phyloP scores from a whole-genome alignment of 2,888 invertebrate genomes.

The Coelinius sp. region DNA sequence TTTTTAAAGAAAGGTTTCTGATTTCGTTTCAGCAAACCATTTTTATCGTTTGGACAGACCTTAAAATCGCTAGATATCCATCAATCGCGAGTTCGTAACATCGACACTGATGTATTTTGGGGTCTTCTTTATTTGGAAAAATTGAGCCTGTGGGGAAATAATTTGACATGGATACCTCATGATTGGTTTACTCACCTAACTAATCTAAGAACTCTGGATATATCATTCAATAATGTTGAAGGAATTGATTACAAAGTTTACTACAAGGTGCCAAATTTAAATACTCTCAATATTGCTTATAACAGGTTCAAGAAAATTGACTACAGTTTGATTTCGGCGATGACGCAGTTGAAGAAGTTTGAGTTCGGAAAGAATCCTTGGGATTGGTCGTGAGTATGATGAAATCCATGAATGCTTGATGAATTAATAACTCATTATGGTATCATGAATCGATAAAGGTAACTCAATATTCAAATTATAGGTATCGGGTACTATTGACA shows the following conservation, averaged over 20 bases:
- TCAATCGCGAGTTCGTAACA: constrained; percentile 50
- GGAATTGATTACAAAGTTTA: constrained; percentile 54
- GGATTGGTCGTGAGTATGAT: constrained; percentile 61
- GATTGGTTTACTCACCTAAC: constrained; percentile 53
- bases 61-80: constrained; percentile 55
- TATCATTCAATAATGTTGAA: constrained; percentile 59
- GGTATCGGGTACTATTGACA: constrained; percentile 56
- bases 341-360: constrained; percentile 53
- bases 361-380: constrained; percentile 61
- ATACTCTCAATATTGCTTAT: constrained; percentile 59
- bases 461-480: constrained; percentile 39
- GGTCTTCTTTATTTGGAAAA: constrained; percentile 53
- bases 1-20: too few species aligned
- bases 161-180: constrained; percentile 49
- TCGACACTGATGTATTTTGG: constrained; percentile 54
- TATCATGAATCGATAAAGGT: background rate
- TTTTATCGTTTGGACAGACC: constrained; percentile 51
- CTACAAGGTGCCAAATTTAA: constrained; percentile 50
- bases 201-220: constrained; percentile 56
- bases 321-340: constrained; percentile 52
- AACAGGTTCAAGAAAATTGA: constrained; percentile 55
- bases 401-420: background rate
- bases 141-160: constrained; percentile 59
- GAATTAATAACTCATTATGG: background rate
- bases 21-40: constrained; percentile 52